phyloP scores from a whole-genome alignment of 2,888 invertebrate genomes.

The Eurois occulta region DNA sequence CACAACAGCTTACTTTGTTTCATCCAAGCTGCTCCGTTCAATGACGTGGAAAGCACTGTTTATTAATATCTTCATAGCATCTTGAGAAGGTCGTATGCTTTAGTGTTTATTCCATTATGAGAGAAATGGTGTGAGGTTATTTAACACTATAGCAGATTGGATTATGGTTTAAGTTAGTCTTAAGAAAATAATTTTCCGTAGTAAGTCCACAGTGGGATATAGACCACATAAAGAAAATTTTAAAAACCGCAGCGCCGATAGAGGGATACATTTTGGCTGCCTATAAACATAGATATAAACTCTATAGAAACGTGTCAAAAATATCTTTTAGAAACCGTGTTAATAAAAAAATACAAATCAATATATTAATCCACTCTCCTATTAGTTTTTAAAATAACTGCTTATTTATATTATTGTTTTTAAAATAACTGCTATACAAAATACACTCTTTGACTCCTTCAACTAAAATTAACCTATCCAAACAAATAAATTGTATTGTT shows the following conservation, averaged over 20 bases:
- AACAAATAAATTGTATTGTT: constrained; percentile 40
- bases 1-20: constrained; percentile 72
- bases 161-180: not conserved
- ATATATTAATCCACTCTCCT: too few relatives aligned
- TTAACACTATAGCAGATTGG: not conserved
- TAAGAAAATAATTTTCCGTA: too few relatives aligned
- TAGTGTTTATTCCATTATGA: constrained; percentile 8
- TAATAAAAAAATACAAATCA: too few relatives aligned
- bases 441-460: not conserved
- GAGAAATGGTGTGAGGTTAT: constrained; percentile 18
- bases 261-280: too few relatives aligned
- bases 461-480: constrained; percentile 11
- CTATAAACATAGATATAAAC: too few relatives aligned
- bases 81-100: constrained; percentile 27
- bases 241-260: too few relatives aligned
- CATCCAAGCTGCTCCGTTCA: constrained; percentile 66
- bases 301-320: too few relatives aligned
- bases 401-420: too few relatives aligned
- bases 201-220: too few relatives aligned
- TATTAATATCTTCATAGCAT: constrained; percentile 65
- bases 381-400: too few relatives aligned
- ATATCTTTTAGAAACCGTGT: too few relatives aligned
- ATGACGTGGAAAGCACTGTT: constrained; percentile 70
- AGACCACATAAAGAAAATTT: too few relatives aligned
- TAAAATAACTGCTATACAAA: not conserved